Percentiles rank a stretch among this genome's conserved stretches.
These are phyloP conservation scores for Oxycera nigricornis DNA, from an alignment of 2,888 invertebrate genomes.

Conservation along the genomic window DNA sequence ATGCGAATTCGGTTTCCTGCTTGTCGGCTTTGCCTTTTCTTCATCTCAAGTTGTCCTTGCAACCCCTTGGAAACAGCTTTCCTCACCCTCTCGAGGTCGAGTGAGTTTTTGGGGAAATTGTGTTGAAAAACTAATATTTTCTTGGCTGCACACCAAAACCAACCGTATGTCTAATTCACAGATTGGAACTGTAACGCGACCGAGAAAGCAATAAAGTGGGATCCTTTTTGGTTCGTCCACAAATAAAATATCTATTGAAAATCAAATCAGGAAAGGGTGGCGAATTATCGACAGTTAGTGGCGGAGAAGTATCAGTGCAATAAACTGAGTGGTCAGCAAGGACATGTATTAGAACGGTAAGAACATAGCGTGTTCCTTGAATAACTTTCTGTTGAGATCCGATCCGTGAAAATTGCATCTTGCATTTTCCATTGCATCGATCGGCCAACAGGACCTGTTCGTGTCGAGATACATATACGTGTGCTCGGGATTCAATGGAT, in stretches of 20 bases:
- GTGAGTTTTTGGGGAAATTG: not conserved
- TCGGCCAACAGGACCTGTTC: not conserved
- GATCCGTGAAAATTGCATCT: not conserved
- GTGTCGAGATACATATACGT: not conserved
- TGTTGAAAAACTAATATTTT: conserved; percentile 20
- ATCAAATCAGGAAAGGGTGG: not conserved
- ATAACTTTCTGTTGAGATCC: not conserved
- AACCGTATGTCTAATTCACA: not conserved
- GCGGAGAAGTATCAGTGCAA: not conserved
- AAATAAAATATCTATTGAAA: conserved; percentile 14
- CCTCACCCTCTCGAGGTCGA: not conserved
- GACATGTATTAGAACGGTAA: not conserved
- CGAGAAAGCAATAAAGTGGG: conserved; percentile 3
- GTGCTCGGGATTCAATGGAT: not conserved
- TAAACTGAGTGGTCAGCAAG: not conserved
- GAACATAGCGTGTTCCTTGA: not conserved
- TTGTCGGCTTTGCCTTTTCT: not conserved
- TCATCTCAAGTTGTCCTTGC: conserved; percentile 2
- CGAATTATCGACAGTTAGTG: conserved; percentile 10
- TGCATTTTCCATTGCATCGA: conserved; percentile 10
- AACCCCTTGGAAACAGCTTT: not conserved
- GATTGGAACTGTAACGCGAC: not conserved
- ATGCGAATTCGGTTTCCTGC: not conserved
- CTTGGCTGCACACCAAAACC: not conserved
- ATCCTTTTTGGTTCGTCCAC: not conserved